Base-by-base conservation (phyloP, 1,140 invertebrate genomes). In the Cydia amplana region DNA sequence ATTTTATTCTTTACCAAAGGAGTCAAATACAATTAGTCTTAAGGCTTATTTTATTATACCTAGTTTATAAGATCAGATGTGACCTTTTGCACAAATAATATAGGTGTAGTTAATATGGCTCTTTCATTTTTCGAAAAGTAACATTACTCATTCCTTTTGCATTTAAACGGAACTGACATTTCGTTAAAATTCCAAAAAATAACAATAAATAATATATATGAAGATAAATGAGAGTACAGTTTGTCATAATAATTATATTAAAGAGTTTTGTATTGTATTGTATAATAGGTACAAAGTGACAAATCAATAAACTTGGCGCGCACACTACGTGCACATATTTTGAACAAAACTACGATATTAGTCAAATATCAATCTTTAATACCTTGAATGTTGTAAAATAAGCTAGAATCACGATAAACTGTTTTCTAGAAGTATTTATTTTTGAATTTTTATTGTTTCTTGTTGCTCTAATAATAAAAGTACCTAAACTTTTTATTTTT, bases 1-100 rank as follows among this genome's bases (percentile, higher is more conserved):
- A 46, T 60, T 12, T n/a, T 60, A n/a, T 60, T 60, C n/a, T 12
- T 23, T 60, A n/a, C 55, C 55, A 60, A 60, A 60, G 55, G 55
- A 60, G n/a, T 60, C 18, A 60, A 60, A 60, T 12, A 60, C 18
- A 60, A 23, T 60, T 60, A 60, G 20, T 60, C 9, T 23, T 60
- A 60, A 60, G 55, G 20, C 55, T 9, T 60, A 23, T 23, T 5
- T 18, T 18, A 18, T 55, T 5, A n/a, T 40, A 25, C 20, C 25
- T 67, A 67, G 64, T 67, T 70, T 70, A 18, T 70, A 70, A 70
- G 65, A 70, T 18, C 65, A 36, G 5, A 70, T 43, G 65, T 70
- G 65, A 36, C 65, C 65, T 70, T 70, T 40, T 70, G 36, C 32
- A 40, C 18, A 40, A 32, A 67, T 14, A 32, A 70, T 70, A 18